A percentile compares a stretch with the other conserved stretches of the same genome.
Conservation (phyloP, 2,888 invertebrate species). For the Xanthia icteritia region DNA sequence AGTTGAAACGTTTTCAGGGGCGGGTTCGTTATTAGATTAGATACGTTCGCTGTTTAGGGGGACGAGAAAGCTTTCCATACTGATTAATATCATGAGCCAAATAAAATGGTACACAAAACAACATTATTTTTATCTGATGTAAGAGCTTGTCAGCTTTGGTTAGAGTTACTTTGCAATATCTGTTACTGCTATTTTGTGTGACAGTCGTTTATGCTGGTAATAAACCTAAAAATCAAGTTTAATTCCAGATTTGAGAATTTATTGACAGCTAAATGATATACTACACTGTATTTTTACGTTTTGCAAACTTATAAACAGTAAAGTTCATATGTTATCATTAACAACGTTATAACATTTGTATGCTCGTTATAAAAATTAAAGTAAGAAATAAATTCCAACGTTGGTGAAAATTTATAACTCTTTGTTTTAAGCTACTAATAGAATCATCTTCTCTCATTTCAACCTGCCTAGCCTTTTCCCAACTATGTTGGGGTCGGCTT, state of each 20-base stretch:
- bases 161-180: constrained; percentile 7
- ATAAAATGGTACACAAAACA: constrained; percentile 66
- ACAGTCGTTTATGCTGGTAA: not conserved
- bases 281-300: not conserved
- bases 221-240: not conserved
- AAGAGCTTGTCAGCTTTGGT: constrained; percentile 56
- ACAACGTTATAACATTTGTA: not conserved
- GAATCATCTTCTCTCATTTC: not conserved
- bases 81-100: constrained; percentile 75
- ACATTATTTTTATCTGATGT: constrained; percentile 62
- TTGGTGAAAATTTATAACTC: not conserved
- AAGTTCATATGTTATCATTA: not conserved
- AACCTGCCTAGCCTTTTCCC: no score
- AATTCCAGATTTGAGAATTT: not conserved
- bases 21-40: constrained; percentile 85
- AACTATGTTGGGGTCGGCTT: no score
- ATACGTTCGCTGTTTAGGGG: constrained; percentile 76
- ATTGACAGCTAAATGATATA: not conserved
- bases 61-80: constrained; percentile 81
- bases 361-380: not conserved
- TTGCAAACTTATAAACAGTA: not conserved
- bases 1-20: constrained; percentile 82
- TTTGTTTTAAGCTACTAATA: not conserved
- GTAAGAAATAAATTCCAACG: not conserved
- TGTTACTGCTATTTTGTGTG: not conserved